Evolutionary conservation across 1,140 invertebrate species (phyloP).

Genomic region (Brachionus rotundiformis): DNA sequence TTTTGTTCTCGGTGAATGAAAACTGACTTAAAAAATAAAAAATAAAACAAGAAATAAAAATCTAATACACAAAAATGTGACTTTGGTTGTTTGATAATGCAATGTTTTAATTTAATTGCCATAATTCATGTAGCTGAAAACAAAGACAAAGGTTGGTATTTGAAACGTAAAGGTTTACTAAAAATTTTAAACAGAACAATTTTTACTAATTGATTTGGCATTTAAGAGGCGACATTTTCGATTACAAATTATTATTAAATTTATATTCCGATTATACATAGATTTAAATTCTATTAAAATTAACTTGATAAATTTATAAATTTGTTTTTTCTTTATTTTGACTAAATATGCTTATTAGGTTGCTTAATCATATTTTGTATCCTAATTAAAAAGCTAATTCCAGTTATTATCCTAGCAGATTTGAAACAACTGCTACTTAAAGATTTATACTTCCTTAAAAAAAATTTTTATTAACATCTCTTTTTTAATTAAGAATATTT

Average conservation of each 20-base stretch:
- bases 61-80: not conserved
- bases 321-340: not conserved
- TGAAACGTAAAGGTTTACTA: not conserved
- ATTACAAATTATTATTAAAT: too few relatives aligned
- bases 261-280: not conserved
- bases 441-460: not conserved
- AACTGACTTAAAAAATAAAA: not conserved
- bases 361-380: not conserved
- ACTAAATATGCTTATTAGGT: not conserved
- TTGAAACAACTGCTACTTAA: not conserved
- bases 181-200: not conserved
- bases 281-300: not conserved
- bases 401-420: not conserved
- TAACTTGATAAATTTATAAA: not conserved
- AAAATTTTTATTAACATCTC: not conserved
- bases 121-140: not conserved
- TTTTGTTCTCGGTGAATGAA: too few relatives aligned
- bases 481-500: conserved; percentile 1
- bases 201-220: not conserved
- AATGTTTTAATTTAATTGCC: not conserved
- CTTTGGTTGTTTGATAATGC: not conserved
- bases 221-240: not conserved
- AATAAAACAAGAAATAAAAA: not conserved
- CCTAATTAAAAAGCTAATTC: conserved; percentile 19
- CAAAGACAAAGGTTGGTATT: not conserved